These are phyloP conservation scores for pig (Sus scrofa) DNA, from an alignment of 2,113 vertebrate genomes.

Conservation along the genomic window DNA sequence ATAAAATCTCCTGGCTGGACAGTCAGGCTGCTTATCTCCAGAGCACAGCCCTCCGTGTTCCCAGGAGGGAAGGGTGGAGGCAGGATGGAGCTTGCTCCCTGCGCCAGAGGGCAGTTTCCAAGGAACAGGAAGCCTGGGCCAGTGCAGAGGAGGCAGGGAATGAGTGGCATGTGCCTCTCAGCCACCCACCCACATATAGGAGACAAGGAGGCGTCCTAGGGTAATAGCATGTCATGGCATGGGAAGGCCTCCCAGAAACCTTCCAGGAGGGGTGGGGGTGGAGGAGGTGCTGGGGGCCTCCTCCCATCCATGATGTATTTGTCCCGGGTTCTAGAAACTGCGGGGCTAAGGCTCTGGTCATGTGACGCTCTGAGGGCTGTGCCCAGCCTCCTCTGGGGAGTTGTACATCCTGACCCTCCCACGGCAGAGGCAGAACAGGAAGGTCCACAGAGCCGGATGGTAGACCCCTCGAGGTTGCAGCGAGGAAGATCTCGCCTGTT, in stretches of 20 bases:
- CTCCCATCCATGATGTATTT: not conserved
- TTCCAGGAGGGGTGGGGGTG: not conserved
- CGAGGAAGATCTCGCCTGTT: not conserved
- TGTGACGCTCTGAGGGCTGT: not conserved
- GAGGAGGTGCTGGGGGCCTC: not conserved
- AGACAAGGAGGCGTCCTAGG: not conserved
- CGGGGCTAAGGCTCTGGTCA: not conserved
- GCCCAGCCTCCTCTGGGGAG: not conserved
- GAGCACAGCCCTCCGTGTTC: not conserved
- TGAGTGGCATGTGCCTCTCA: conserved; percentile 36
- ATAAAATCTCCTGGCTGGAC: not conserved
- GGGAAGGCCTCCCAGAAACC: not conserved
- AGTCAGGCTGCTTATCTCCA: not conserved
- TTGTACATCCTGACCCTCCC: not conserved
- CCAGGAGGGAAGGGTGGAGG: not conserved
- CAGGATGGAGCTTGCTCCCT: not conserved
- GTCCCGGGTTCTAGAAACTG: not conserved
- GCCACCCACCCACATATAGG: not conserved
- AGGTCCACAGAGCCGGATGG: not conserved
- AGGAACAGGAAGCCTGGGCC: not conserved
- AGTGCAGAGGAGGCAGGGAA: not conserved
- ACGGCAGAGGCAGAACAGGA: not conserved
- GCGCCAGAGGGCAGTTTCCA: not conserved
- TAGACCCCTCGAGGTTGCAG: not conserved
- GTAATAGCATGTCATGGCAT: not conserved